Percentiles rank a stretch among this genome's conserved stretches.
Conservation (phyloP, 1,140 invertebrate species). For the Mya arenaria region DNA sequence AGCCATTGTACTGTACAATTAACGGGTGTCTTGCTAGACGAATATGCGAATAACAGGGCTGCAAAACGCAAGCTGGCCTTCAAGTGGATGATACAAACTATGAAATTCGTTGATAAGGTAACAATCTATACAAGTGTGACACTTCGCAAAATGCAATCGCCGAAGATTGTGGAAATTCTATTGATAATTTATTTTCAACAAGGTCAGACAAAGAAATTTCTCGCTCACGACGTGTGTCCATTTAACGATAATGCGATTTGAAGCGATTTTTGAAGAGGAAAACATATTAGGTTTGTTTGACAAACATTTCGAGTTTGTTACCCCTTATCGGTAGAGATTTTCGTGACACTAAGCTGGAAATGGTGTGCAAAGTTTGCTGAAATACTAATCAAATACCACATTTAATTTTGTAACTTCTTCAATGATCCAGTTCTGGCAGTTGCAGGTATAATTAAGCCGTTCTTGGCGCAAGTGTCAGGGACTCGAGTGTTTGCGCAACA, state of each 20-base stretch:
- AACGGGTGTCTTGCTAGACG: slow-evolving; percentile 11
- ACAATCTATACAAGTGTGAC: slow-evolving; percentile 18
- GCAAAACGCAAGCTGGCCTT: background rate
- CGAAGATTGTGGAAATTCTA: slow-evolving; percentile 18
- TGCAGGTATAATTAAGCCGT: background rate
- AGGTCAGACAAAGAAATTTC: slow-evolving; percentile 39
- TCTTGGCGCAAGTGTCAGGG: slow-evolving; percentile 19
- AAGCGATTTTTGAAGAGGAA: slow-evolving; percentile 51
- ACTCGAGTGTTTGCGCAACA: slow-evolving; percentile 26
- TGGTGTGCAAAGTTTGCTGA: background rate
- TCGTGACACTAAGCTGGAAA: slow-evolving; percentile 35
- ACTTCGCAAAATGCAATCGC: background rate
- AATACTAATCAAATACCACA: slow-evolving; percentile 42
- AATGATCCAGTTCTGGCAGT: background rate
- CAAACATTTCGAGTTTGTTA: slow-evolving; percentile 47
- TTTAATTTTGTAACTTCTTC: background rate
- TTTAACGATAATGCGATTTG: slow-evolving; percentile 42
- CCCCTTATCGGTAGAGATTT: slow-evolving; percentile 31
- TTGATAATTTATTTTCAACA: slow-evolving; percentile 44
- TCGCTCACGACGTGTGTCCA: slow-evolving; percentile 22
- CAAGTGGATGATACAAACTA: slow-evolving; percentile 23
- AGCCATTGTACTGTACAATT: slow-evolving; percentile 40
- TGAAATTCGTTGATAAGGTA: background rate
- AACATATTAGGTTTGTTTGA: slow-evolving; percentile 50
- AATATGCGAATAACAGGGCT: slow-evolving; percentile 20